Conservation (phyloP, 2,113 vertebrate genomes). For the Psilopsiagon aurifrons region DNA sequence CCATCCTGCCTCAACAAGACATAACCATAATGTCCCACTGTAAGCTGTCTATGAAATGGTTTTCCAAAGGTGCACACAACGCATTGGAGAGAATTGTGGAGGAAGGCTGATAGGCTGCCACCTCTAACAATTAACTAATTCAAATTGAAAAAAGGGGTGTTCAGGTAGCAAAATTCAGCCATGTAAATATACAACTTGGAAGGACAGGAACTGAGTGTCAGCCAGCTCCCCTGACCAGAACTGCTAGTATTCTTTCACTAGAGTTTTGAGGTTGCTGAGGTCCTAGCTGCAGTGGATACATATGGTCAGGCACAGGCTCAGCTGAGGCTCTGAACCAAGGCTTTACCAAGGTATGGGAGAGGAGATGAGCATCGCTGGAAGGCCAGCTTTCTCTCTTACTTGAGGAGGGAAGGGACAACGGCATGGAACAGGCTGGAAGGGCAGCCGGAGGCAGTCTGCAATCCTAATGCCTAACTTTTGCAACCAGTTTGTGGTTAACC, state of each 20-base stretch:
- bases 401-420: not conserved
- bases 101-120: not conserved
- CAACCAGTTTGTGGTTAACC: not conserved
- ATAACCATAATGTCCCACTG: not conserved
- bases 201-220: not conserved
- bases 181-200: not conserved
- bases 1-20: not conserved
- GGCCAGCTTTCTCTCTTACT: not conserved
- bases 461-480: not conserved
- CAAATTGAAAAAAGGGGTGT: not conserved
- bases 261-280: not conserved
- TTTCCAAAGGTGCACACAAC: not conserved
- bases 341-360: not conserved
- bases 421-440: not conserved
- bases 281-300: not conserved
- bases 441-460: not conserved
- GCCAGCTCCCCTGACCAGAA: not conserved
- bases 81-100: not conserved
- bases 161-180: not conserved
- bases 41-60: not conserved
- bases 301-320: not conserved
- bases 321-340: not conserved
- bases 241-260: not conserved
- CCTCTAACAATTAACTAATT: not conserved
- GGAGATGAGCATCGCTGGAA: not conserved